Base-by-base conservation (phyloP, 2,888 invertebrate genomes). In the Dendrolimus pini region DNA sequence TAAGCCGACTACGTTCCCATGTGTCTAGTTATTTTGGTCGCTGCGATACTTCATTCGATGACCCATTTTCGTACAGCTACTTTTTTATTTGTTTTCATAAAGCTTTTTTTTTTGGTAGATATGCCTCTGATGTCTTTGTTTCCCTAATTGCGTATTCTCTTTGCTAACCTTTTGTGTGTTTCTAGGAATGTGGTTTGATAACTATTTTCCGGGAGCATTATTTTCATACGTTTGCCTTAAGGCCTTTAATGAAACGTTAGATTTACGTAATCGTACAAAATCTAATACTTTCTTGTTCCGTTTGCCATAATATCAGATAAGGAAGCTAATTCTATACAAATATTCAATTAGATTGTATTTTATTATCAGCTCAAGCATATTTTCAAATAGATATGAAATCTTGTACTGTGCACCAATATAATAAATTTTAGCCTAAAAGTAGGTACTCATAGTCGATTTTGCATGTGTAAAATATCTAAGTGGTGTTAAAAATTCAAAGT, bases 31-130 rank as follows among this genome's bases (percentile, higher is more conserved):
- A 63, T 56, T 63, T 66, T 78, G 78, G 79, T 64, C 69, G 65
- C 62, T 65, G 66, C 66, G 66, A 70, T 71, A 74, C 76, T 75
- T 75, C 75, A 74, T 77, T 77, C 78, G 78, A 80, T 81, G 81
- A 81, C 82, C 82, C 71, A 80, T 81, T 83, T 83, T 80, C 74
- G 72, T 74, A 72, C 70, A 74, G 72, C 72, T 74, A 69, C 68
- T 70, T 77, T 75, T 82, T 80, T 75, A 75, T 76, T 74, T 72
- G 69, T 68, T 72, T 74, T 74, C 68, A 69, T 71, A 71, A 67
- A 71, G 69, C 71, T 72, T 79, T 73, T 78, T n/a, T 14, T 78
- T 71, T 65, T 55, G 64, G 64, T 63, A 63, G 59, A 66, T 65
- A 65, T 70, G 71, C 64, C 68, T 66, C 67, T 68, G 62, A 64